These are phyloP conservation scores for Sitophilus oryzae DNA, from an alignment of 1,140 invertebrate species.

Conservation along the genomic window DNA sequence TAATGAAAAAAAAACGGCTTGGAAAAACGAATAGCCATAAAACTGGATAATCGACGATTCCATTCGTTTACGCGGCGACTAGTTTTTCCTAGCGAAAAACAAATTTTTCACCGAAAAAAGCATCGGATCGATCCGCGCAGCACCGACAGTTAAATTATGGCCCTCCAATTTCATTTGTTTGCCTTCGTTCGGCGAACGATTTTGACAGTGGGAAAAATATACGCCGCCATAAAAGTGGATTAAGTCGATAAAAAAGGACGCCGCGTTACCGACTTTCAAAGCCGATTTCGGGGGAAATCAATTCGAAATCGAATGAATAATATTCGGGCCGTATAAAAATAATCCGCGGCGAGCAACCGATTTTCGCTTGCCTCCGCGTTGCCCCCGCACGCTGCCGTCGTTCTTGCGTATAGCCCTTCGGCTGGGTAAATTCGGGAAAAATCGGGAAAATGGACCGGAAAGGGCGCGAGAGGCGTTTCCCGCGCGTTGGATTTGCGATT, in stretches of 20 bases:
- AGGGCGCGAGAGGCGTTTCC: too few species aligned
- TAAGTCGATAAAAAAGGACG: conserved; percentile 25
- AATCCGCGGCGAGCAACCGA: neutral
- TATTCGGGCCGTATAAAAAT: conserved; percentile 22
- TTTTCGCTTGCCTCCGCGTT: neutral
- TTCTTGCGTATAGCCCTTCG: neutral
- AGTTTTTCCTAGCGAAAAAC: too few species aligned
- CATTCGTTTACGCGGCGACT: too few species aligned
- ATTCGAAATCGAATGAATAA: conserved; percentile 25
- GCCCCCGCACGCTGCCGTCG: neutral
- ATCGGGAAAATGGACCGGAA: neutral
- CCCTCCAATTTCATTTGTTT: conserved; percentile 17
- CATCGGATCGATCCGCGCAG: too few species aligned
- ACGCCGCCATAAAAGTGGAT: conserved; percentile 23
- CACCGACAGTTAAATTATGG: conserved; percentile 11
- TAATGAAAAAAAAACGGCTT: too few species aligned
- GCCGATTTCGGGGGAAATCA: conserved; percentile 21
- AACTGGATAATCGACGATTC: too few species aligned
- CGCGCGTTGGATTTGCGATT: too few species aligned
- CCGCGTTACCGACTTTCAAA: conserved; percentile 18
- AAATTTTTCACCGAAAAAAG: too few species aligned
- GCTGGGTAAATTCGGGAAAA: neutral
- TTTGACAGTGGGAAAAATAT: conserved; percentile 22
- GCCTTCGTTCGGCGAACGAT: conserved; percentile 7
- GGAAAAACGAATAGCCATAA: too few species aligned